phyloP scores from a whole-genome alignment of 2,797 vertebrate species.

The Neosalanx taihuensis region DNA sequence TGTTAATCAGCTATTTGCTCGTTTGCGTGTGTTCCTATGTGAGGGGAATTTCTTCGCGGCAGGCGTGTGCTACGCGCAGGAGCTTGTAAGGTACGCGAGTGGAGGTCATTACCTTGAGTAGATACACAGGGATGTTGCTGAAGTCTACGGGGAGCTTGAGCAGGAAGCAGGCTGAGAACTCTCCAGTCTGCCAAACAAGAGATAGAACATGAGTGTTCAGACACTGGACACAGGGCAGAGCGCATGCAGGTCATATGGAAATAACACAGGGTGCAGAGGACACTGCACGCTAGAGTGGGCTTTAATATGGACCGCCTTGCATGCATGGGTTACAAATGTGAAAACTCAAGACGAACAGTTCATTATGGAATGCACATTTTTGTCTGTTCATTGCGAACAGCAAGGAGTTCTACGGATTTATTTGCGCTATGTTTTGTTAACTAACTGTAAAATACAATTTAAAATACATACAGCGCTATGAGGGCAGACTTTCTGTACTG shows the following conservation, averaged over 20 bases:
- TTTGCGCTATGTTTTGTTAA: no score
- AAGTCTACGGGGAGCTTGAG: constrained; percentile 97
- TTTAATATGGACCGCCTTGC: no score
- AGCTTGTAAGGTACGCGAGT: no score
- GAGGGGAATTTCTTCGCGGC: not conserved
- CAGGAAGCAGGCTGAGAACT: constrained; percentile 97
- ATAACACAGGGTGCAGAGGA: not conserved
- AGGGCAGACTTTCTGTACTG: no score
- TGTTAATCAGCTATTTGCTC: not conserved
- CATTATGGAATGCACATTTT: no score
- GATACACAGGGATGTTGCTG: constrained; percentile 96
- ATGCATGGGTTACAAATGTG: not conserved
- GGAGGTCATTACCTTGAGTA: constrained; percentile 88
- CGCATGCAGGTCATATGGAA: not conserved
- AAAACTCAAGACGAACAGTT: no score
- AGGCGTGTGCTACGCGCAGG: constrained; percentile 10
- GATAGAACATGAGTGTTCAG: not conserved
- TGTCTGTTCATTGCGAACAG: no score
- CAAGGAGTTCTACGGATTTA: no score
- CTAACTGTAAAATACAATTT: no score
- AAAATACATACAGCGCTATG: no score
- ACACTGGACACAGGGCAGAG: not conserved
- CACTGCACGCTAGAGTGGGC: not conserved
- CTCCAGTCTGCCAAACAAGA: constrained; percentile 65
- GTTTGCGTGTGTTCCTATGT: not conserved